Evolutionary conservation across 1,140 invertebrate genomes (phyloP), one percentile per base, ranked within the genome.

Genomic region (Melipona quadrifasciata): DNA sequence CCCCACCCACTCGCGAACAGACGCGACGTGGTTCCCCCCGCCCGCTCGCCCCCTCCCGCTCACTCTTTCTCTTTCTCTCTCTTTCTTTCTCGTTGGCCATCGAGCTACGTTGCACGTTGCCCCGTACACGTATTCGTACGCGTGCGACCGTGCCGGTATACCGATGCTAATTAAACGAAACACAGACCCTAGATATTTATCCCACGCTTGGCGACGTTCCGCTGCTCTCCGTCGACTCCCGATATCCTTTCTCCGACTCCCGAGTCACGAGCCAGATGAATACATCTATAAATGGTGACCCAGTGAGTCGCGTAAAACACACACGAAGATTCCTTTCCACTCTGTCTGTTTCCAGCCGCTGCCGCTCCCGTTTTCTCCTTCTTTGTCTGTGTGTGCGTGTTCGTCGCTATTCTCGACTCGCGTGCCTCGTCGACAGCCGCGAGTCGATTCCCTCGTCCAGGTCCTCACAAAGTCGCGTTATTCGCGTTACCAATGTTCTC

Each of bases 141-240:
- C 76, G 81, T 67, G 76, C 78, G 84, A 80, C 80, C 83, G 61
- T 86, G 76, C 83, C 80, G 85, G 82, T 89, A 87, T 87, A 88
- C 75, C 80, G 90, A 91, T 91, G 90, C 90, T 91, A 91, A 91
- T 91, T 91, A 91, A 91, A 90, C 86, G 90, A 82, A 90, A 88
- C 90, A 91, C 88, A 89, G 86, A 86, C 88, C 74, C 64, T 85
- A 91, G 89, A 90, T 90, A 91, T 90, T 90, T 91, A 91, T 91
- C 90, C 90, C 90, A 90, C 87, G 89, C 87, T 87, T 86, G 83
- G 84, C 87, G 82, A 86, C 81, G 74, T 77, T 74, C 67, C 73
- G 83, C 77, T 84, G 71, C 76, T 68, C 88, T 72, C 68, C 80
- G 73, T 67, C 78, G 55, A n/a, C 71, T 51, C 10, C 57, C 58